phyloP scores from a whole-genome alignment of 2,113 vertebrate species.

The rat (Rattus norvegicus) region GRCr8 NC_086026.1:125377001-125377500 shows the following conservation, averaged over 20 bases:
- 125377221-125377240: neutral
- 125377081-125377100: neutral
- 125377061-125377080: neutral
- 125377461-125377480: constrained; percentile 44
- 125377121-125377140: neutral
- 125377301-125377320: too few relatives aligned
- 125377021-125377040: neutral
- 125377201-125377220: neutral
- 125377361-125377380: neutral
- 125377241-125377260: neutral
- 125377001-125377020: neutral
- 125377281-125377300: neutral
- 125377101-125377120: neutral
- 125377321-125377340: fast-evolving
- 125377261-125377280: neutral
- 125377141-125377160: neutral
- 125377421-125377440: constrained; percentile 30
- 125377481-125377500: constrained; percentile 29
- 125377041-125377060: neutral
- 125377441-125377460: constrained; percentile 52
- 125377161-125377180: neutral
- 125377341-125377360: constrained; percentile 24
- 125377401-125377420: constrained; percentile 28
- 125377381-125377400: constrained; percentile 40
- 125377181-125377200: neutral